phyloP scores from a whole-genome alignment of 2,113 vertebrate species.

The Muntiacus muntjak region DNA sequence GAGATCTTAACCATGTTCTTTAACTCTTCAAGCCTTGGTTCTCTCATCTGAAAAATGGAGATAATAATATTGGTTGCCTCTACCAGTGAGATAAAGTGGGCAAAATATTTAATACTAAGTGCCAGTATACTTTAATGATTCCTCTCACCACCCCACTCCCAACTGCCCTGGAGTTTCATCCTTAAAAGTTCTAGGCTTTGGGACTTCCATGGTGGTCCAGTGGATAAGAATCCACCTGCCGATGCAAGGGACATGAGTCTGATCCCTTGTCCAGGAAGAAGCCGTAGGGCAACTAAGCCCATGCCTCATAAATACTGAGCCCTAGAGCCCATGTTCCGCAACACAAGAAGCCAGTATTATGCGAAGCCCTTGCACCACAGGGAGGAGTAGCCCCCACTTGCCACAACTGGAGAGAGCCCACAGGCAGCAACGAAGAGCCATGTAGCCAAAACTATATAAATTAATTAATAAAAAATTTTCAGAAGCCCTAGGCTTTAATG shows the following conservation, averaged over 20 bases:
- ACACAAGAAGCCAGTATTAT: background rate
- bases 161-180: background rate
- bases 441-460: background rate
- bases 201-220: background rate
- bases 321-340: background rate
- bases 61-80: background rate
- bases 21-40: background rate
- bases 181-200: background rate
- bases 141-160: background rate
- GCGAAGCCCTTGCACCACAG: background rate
- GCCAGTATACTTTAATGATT: background rate
- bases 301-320: background rate
- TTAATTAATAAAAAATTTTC: no score
- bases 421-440: background rate
- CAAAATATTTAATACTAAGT: background rate
- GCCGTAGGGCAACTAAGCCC: background rate
- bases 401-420: background rate
- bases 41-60: background rate
- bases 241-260: background rate
- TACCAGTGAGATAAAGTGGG: background rate
- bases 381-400: background rate
- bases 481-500: background rate
- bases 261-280: background rate
- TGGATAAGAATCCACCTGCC: background rate
- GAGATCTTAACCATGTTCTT: background rate